Evolutionary conservation across 2,113 vertebrate genomes (phyloP), one percentile per base, ranked within the genome.

Genomic region (Taurulus bubalis): DNA sequence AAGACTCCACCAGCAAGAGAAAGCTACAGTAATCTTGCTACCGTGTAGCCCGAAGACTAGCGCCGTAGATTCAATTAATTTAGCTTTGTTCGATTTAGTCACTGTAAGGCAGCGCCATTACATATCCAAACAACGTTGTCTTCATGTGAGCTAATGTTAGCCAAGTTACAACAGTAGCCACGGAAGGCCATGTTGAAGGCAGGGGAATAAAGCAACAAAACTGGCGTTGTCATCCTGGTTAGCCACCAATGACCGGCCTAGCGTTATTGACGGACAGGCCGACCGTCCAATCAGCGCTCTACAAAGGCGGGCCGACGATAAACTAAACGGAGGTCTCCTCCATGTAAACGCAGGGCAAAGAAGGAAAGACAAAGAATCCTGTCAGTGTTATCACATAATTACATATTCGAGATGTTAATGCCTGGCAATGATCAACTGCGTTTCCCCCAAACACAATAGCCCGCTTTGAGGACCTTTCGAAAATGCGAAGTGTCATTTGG

Each of bases 111-210:
- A 45, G 1, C 24, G 9, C 16, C 12, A 22, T 63, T 0, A 45
- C 2, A 16, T 36, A n/a, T 5, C 59, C 40, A 1, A 16, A 47
- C 68, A 40, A 65, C 30, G 36, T 22, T 67, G 20, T 65, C 18
- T 63, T 62, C 51, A 22, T 38, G 42, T 53, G 14, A 60, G 70
- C 45, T 75, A 78, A 74, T 68, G 81, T 82, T 82, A 84, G 82
- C 82, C 40, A 79, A 77, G 71, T 83, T 77, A 85, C 68, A 85
- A 71, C 76, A 84, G 53, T 14, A 84, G 85, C 82, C 71, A 85
- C 78, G 80, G 90, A 91, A 95, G 94, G 93, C 94, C 92, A 92
- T 80, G 87, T 90, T 91, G 85, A 88, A 93, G 83, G 73, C 89
- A 91, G 75, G 85, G 85, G 74, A 86, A 89, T 87, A 70, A 89